Percentiles rank a stretch among this genome's conserved stretches.
phyloP scores from a whole-genome alignment of 2,797 vertebrate species.

The Hoplostethus mediterraneus region DNA sequence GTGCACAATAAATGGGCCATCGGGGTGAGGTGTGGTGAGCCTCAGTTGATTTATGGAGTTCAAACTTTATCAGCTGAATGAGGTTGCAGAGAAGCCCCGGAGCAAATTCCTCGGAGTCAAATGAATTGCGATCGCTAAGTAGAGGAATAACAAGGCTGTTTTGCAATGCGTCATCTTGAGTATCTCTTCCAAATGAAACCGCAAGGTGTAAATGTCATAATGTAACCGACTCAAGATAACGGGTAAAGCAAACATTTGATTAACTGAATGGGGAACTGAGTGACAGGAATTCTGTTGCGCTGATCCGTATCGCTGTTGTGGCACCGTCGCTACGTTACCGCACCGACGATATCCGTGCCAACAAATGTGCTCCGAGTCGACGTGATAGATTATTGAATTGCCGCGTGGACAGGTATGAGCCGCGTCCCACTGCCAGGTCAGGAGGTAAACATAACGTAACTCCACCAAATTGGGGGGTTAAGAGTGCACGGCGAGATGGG shows the following conservation, averaged over 20 bases:
- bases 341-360: slow-evolving; percentile 24
- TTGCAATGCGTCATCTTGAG: slow-evolving; percentile 54
- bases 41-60: slow-evolving; percentile 67
- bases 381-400: slow-evolving; percentile 21
- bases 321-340: background rate
- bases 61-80: slow-evolving; percentile 46
- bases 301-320: slow-evolving; percentile 25
- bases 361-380: slow-evolving; percentile 1
- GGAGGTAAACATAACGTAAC: slow-evolving; percentile 21
- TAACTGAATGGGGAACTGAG: background rate
- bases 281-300: slow-evolving; percentile 9
- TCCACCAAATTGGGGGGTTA: slow-evolving; percentile 11
- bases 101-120: slow-evolving; percentile 74
- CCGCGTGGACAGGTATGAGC: slow-evolving; percentile 21
- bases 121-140: slow-evolving; percentile 62
- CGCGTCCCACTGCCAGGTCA: background rate
- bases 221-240: background rate
- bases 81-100: slow-evolving; percentile 44
- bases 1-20: background rate
- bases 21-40: slow-evolving; percentile 24
- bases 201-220: slow-evolving; percentile 12
- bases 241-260: slow-evolving; percentile 40
- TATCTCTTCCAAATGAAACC: slow-evolving; percentile 23
- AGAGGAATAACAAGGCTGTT: slow-evolving; percentile 44
- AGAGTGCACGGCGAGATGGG: slow-evolving; percentile 15